A percentile compares a stretch with the other conserved stretches of the same genome.
Conservation (phyloP, 2,797 vertebrate species). For the Miichthys miiuy region DNA sequence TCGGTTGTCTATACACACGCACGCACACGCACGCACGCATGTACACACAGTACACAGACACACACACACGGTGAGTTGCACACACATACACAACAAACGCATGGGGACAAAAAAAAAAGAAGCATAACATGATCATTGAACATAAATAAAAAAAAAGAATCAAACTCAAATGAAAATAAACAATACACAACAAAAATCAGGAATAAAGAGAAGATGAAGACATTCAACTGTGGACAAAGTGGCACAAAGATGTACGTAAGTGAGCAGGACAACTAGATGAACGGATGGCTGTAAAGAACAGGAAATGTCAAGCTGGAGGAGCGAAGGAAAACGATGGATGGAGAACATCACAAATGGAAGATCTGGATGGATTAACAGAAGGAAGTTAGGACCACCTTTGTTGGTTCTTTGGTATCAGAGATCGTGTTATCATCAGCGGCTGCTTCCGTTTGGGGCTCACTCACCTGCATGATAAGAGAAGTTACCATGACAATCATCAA, state of each 20-base stretch:
- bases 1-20: constrained; percentile 89
- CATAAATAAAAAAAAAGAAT: constrained; percentile 78
- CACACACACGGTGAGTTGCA: constrained; percentile 69
- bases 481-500: constrained; percentile 64
- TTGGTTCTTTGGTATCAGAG: constrained; percentile 80
- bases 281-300: neutral
- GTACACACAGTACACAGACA: constrained; percentile 71
- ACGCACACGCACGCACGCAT: constrained; percentile 71
- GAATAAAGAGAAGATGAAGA: constrained; percentile 57
- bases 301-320: constrained; percentile 24
- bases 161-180: constrained; percentile 50
- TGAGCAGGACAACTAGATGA: constrained; percentile 21
- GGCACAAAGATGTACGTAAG: constrained; percentile 21
- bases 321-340: constrained; percentile 19
- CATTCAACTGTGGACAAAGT: constrained; percentile 44
- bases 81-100: constrained; percentile 76
- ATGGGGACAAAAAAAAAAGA: constrained; percentile 84
- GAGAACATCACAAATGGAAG: constrained; percentile 30
- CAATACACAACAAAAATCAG: constrained; percentile 43
- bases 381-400: constrained; percentile 76
- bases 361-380: constrained; percentile 47
- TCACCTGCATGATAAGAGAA: constrained; percentile 74
- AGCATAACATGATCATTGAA: constrained; percentile 85
- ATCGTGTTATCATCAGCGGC: constrained; percentile 58
- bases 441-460: constrained; percentile 61